Percentiles rank a stretch among this genome's conserved stretches.
Conservation (phyloP, 2,888 invertebrate species). For the Hoplodrina ambigua region DNA sequence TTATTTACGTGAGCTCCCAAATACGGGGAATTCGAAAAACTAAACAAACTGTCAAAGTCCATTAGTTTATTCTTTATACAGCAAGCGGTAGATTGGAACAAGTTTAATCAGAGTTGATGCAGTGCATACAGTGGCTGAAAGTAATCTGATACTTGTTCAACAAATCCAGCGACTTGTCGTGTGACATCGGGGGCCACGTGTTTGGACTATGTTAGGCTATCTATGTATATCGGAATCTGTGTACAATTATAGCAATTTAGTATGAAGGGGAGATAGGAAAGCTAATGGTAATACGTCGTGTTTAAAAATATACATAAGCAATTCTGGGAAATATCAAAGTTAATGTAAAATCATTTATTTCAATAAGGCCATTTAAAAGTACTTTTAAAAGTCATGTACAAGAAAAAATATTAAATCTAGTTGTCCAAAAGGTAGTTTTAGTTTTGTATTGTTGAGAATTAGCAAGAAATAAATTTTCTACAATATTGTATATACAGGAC, state of each 20-base stretch:
- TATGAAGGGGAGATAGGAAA: constrained; percentile 32
- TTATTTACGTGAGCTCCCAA: constrained; percentile 47
- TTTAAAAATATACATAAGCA: too few species aligned
- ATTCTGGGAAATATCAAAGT: too few species aligned
- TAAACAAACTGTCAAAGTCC: constrained; percentile 67
- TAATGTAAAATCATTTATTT: too few species aligned
- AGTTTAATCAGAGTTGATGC: constrained; percentile 75
- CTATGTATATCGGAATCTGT: constrained; percentile 41
- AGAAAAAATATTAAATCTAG: too few species aligned
- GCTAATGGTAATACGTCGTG: background rate
- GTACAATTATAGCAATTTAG: constrained; percentile 21
- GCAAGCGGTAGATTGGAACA: constrained; percentile 66
- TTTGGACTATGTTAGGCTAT: constrained; percentile 52
- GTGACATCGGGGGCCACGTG: constrained; percentile 73
- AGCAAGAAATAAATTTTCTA: too few species aligned
- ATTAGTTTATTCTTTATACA: constrained; percentile 70
- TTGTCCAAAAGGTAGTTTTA: too few species aligned
- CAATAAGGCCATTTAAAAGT: too few species aligned
- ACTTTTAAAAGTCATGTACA: too few species aligned
- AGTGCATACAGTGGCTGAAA: constrained; percentile 63
- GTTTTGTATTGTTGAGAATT: too few species aligned
- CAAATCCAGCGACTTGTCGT: constrained; percentile 76
- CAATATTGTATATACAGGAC: too few species aligned
- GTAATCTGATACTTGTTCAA: constrained; percentile 79
- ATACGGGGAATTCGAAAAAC: constrained; percentile 62